Evolutionary conservation across 2,888 invertebrate species (phyloP).

Genomic region (Eupithecia subfuscata): DNA sequence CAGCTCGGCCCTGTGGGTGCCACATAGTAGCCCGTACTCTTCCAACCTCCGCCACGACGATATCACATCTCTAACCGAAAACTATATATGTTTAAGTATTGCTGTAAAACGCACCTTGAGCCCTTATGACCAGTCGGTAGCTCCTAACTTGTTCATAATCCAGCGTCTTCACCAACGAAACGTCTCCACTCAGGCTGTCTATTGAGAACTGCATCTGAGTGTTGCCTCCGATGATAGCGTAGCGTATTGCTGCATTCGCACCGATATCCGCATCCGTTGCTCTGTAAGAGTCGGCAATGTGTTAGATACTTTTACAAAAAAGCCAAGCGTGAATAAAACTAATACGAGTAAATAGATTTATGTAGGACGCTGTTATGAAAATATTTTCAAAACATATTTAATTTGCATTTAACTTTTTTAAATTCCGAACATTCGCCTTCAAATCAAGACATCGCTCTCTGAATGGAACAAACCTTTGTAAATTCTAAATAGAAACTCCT

Average conservation of each 20-base stretch:
- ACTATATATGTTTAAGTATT: too few relatives aligned
- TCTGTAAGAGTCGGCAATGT: conserved; percentile 65
- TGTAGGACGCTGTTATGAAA: background rate
- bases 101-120: conserved; percentile 86
- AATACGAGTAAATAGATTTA: too few relatives aligned
- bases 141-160: conserved; percentile 95
- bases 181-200: conserved; percentile 96
- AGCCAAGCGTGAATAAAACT: background rate
- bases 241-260: conserved; percentile 95
- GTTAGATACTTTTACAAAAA: conserved; percentile 14
- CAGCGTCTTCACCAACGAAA: conserved; percentile 92
- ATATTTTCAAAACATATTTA: background rate
- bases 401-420: background rate
- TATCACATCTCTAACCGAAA: too few relatives aligned
- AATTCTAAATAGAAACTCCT: conserved; percentile 3
- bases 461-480: background rate
- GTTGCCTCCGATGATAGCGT: conserved; percentile 98
- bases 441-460: background rate
- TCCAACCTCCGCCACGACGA: too few relatives aligned
- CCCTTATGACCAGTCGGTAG: conserved; percentile 95
- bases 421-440: background rate
- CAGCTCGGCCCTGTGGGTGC: too few relatives aligned
- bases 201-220: conserved; percentile 97
- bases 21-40: too few relatives aligned
- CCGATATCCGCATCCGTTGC: conserved; percentile 97